phyloP scores from a whole-genome alignment of 1,140 invertebrate genomes.

The Eciton burchellii region DNA sequence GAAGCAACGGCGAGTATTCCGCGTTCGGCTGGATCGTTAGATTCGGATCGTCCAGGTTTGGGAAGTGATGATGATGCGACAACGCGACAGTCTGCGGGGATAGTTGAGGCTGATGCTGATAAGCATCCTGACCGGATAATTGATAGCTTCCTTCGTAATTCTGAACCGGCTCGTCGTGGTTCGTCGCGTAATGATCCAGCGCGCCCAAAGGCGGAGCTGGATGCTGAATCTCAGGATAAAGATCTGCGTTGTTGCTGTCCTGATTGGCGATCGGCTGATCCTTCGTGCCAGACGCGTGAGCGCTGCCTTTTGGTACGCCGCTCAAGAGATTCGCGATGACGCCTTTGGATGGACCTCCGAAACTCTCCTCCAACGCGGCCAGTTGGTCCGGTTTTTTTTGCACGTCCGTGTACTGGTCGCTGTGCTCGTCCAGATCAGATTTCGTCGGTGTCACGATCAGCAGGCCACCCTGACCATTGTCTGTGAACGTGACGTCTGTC shows the following conservation, averaged over 20 bases:
- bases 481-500: constrained; percentile 83
- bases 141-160: constrained; percentile 28
- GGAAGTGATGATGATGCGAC: background rate
- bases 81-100: background rate
- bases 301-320: constrained; percentile 53
- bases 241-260: constrained; percentile 11
- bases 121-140: background rate
- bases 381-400: constrained; percentile 31
- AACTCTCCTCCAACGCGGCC: constrained; percentile 73
- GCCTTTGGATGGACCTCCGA: constrained; percentile 72
- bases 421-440: constrained; percentile 49
- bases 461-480: constrained; percentile 72
- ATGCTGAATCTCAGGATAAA: background rate
- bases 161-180: background rate
- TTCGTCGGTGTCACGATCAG: constrained; percentile 73
- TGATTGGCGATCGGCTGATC: constrained; percentile 22
- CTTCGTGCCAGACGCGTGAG: constrained; percentile 30
- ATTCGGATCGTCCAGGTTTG: constrained; percentile 7
- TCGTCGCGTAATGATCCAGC: background rate
- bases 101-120: constrained; percentile 24
- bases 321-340: constrained; percentile 30
- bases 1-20: constrained; percentile 56
- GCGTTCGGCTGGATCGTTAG: constrained; percentile 51
- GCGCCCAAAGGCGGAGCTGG: constrained; percentile 21
- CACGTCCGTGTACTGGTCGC: constrained; percentile 41